Evolutionary conservation across 2,797 vertebrate species (phyloP).

Genomic region (Cephalopachus bancanus): DNA sequence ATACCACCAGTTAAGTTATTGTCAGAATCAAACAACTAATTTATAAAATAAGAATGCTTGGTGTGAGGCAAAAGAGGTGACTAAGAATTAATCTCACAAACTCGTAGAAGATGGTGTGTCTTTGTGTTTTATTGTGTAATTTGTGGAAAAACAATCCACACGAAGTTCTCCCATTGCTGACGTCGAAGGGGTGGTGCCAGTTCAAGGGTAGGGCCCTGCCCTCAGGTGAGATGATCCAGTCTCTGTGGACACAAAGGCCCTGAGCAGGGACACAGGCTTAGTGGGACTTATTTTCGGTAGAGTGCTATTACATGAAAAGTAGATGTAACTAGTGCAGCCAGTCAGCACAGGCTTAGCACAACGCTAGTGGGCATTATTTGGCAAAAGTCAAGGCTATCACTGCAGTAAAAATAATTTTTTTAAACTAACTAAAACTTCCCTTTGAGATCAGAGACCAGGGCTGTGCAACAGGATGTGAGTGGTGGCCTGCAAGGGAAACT

Average conservation of each 20-base stretch:
- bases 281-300: neutral
- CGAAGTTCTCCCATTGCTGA: neutral
- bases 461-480: too few species aligned
- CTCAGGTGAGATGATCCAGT: neutral
- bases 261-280: neutral
- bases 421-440: neutral
- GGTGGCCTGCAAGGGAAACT: too few species aligned
- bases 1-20: constrained; percentile 84
- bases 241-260: neutral
- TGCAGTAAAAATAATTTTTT: constrained; percentile 24
- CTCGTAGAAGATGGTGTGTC: neutral
- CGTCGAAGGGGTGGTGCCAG: neutral
- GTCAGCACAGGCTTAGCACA: neutral
- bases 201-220: neutral
- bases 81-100: constrained; percentile 61
- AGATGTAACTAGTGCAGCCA: neutral
- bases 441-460: neutral
- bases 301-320: constrained; percentile 6
- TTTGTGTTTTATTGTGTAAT: constrained; percentile 6
- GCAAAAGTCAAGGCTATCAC: neutral
- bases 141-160: neutral
- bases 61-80: constrained; percentile 47
- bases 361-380: neutral
- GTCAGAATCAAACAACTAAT: constrained; percentile 81
- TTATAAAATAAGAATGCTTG: constrained; percentile 76